Base-by-base conservation (phyloP, 2,797 vertebrate genomes). In the Chiloscyllium punctatum region DNA sequence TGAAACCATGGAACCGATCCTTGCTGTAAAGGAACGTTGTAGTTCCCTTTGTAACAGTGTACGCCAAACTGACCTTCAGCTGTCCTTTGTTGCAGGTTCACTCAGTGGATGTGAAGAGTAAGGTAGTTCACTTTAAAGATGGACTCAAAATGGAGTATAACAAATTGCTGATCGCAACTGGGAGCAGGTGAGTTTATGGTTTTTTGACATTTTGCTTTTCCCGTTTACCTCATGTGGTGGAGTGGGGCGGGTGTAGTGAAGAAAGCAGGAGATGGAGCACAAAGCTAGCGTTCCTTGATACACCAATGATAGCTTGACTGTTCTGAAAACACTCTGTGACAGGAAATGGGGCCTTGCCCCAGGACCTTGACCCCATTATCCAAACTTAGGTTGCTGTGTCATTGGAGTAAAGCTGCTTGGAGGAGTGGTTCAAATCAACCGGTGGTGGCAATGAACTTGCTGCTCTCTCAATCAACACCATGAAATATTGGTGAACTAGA, bases 101-200 rank as follows among this genome's bases (percentile, higher is more conserved):
- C 0, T 98, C 98, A 0, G 97, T 99, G 96, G 99, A 99, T 21
- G 97, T 98, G 95, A 99, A 98, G 97, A 98, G 97, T 96, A 98
- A 98, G 97, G 98, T 97, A 42, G 98, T 98, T 0, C 98, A 98
- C 68, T 99, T 99, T 97, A 98, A 98, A 96, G 98, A 99, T 21
- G 99, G 99, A 94, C 98, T 98, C 97, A 98, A 98, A 97, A 98
- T 99, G 98, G 99, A 99, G 96, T 99, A 99, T 97, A 99, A 98
- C 97, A 99, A 99, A 96, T 98, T 99, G 95, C 98, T 99, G 95
- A 98, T 99, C 96, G 99, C 99, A 0, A 99, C 99, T 16, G 99
- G 99, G 96, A 99, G 97, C 98, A 99, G 96, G 99, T 99, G 96
- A 57, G 71, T 48, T 18, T 42, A 21, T 74, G 69, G 25, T 6